Percentiles rank a stretch among this genome's conserved stretches.
Conservation (phyloP, 2,888 invertebrate species). For the Dolichomitus sp. region DNA sequence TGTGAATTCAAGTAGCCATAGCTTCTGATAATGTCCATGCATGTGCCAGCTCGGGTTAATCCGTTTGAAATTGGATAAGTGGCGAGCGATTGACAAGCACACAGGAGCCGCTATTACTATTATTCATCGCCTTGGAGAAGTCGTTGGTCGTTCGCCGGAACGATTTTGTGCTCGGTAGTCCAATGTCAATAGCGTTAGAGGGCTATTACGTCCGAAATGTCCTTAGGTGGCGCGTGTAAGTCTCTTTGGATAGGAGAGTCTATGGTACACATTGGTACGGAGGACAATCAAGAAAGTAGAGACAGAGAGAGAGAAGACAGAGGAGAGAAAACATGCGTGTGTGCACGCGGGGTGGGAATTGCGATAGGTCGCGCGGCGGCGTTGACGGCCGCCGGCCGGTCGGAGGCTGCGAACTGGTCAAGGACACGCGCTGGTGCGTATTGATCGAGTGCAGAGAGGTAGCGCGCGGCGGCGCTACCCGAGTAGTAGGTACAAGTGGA, state of each 20-base stretch:
- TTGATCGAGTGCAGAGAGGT: conserved; percentile 80
- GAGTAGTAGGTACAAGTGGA: conserved; percentile 58
- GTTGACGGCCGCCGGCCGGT: conserved; percentile 66
- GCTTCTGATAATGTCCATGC: conserved; percentile 3
- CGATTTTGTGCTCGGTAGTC: conserved; percentile 45
- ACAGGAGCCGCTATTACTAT: conserved; percentile 34
- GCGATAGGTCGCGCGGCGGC: conserved; percentile 71
- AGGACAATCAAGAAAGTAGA: conserved; percentile 32
- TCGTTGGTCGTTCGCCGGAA: conserved; percentile 18
- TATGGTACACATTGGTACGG: neutral
- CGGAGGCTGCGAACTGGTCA: conserved; percentile 83
- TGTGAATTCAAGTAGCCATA: neutral
- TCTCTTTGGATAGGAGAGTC: neutral
- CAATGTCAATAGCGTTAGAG: conserved; percentile 33
- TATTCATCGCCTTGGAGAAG: conserved; percentile 10
- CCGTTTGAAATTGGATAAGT: conserved; percentile 56
- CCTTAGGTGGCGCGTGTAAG: conserved; percentile 44
- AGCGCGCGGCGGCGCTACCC: conserved; percentile 41
- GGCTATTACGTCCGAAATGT: conserved; percentile 45
- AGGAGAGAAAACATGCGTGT: conserved; percentile 36
- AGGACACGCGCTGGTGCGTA: conserved; percentile 82
- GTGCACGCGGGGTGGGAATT: conserved; percentile 65
- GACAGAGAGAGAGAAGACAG: neutral
- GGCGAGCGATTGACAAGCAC: conserved; percentile 33
- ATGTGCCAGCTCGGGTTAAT: conserved; percentile 34